Conservation (phyloP, 2,888 invertebrate genomes). For the Autographa gamma region DNA sequence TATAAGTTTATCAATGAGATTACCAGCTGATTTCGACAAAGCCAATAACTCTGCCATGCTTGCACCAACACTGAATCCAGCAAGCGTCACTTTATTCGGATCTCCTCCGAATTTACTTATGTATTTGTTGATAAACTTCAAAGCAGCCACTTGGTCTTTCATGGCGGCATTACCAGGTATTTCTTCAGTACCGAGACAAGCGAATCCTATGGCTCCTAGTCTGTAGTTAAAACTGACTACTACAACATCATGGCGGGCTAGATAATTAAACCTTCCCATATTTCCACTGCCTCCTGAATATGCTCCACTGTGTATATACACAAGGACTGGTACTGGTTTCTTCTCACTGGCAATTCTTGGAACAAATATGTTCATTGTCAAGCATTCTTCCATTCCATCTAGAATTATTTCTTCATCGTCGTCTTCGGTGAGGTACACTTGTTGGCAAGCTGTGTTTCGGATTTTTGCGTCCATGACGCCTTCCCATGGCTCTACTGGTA, state of each 20-base stretch:
- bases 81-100: conserved; percentile 92
- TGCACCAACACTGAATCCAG: conserved; percentile 95
- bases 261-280: conserved; percentile 87
- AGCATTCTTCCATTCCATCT: conserved; percentile 78
- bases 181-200: conserved; percentile 89
- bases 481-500: conserved; percentile 77
- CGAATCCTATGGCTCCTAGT: conserved; percentile 92
- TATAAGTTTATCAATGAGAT: conserved; percentile 78
- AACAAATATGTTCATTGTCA: conserved; percentile 74
- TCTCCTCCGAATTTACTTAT: conserved; percentile 94
- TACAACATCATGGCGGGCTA: conserved; percentile 91
- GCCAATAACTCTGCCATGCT: conserved; percentile 82
- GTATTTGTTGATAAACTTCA: conserved; percentile 93
- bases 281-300: conserved; percentile 79
- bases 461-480: conserved; percentile 66
- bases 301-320: conserved; percentile 83
- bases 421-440: conserved; percentile 73
- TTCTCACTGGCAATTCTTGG: conserved; percentile 73
- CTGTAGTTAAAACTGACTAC: conserved; percentile 92
- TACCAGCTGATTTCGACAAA: conserved; percentile 73
- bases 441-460: conserved; percentile 71
- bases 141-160: conserved; percentile 94
- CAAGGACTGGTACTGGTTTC: conserved; percentile 78
- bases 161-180: conserved; percentile 95
- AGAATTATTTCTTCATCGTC: conserved; percentile 67